Conservation (phyloP, 2,888 invertebrate genomes). For the Pristionchus japonicus region DNA sequence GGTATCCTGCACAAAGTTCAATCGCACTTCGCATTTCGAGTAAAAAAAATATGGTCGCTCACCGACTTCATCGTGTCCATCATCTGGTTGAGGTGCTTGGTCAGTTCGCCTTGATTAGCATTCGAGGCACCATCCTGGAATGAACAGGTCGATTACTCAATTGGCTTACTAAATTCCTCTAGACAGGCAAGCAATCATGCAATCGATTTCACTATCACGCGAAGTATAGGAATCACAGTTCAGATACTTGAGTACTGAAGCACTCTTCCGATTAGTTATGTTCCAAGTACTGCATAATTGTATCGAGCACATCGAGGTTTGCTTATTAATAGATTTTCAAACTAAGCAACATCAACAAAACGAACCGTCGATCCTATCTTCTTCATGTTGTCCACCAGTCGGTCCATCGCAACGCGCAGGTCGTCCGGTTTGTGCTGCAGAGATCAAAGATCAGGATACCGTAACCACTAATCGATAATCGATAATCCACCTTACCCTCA, state of each 20-base stretch:
- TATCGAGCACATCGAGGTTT: too few relatives aligned
- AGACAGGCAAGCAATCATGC: too few relatives aligned
- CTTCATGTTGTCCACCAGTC: slow-evolving; percentile 13
- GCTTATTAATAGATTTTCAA: too few relatives aligned
- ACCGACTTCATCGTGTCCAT: slow-evolving; percentile 3
- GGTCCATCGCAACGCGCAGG: background rate
- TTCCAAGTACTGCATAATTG: too few relatives aligned
- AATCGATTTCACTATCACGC: too few relatives aligned
- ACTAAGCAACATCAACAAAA: background rate
- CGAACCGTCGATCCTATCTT: background rate
- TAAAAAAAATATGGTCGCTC: background rate
- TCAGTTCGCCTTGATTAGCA: background rate
- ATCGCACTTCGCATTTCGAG: too few relatives aligned
- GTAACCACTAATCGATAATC: background rate
- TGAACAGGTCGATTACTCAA: background rate
- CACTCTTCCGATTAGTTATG: too few relatives aligned
- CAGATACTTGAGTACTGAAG: too few relatives aligned
- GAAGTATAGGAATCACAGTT: too few relatives aligned
- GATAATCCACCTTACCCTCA: background rate
- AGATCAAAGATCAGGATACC: background rate
- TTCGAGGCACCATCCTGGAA: background rate
- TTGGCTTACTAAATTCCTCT: too few relatives aligned
- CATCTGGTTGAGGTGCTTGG: slow-evolving; percentile 1
- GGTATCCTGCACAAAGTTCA: too few relatives aligned
- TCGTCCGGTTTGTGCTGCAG: background rate